Percentiles rank a stretch among this genome's conserved stretches.
These are phyloP conservation scores for Gallinago media DNA, from an alignment of 2,113 vertebrate genomes.

Conservation along the genomic window DNA sequence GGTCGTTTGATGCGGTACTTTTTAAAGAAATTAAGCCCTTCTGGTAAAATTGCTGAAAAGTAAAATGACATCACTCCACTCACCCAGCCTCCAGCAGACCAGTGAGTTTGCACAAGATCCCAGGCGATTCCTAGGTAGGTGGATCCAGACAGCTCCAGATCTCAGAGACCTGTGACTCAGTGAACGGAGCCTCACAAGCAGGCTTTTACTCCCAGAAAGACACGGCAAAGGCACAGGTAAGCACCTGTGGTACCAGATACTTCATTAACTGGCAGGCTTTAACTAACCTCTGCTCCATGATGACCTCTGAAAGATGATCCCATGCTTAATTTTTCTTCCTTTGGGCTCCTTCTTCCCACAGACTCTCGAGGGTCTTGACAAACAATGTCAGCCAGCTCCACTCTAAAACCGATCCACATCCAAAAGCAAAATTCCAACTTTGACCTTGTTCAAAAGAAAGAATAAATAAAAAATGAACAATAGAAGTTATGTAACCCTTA, in stretches of 20 bases:
- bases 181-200: fast-evolving
- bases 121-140: neutral
- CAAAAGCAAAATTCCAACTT: neutral
- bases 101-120: neutral
- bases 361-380: neutral
- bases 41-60: neutral
- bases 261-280: neutral
- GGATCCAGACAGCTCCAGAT: neutral
- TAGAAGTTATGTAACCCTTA: fast-evolving
- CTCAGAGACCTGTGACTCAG: too few species aligned
- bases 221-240: neutral
- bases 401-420: neutral
- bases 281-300: too few species aligned
- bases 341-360: neutral
- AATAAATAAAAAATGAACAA: neutral
- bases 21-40: neutral
- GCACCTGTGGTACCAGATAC: neutral
- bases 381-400: neutral
- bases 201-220: neutral
- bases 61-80: neutral
- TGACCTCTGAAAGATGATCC: neutral
- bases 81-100: neutral
- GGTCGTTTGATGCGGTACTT: neutral
- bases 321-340: neutral
- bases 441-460: neutral